Conservation (phyloP, 2,113 vertebrate genomes). For the Sinocyclocheilus anophthalmus region DNA sequence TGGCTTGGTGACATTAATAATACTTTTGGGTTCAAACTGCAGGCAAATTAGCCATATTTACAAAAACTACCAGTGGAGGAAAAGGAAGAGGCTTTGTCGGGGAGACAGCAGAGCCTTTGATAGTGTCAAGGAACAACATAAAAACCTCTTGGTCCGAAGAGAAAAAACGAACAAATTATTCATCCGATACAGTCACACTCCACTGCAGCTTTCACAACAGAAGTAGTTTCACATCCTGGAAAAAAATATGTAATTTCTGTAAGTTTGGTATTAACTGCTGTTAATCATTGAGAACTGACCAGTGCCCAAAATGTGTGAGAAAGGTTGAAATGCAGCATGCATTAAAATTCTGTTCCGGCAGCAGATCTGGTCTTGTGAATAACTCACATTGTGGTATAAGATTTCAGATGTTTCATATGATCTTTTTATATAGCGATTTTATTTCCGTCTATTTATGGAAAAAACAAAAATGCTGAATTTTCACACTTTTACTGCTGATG, state of each 20-base stretch:
- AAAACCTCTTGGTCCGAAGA: slow-evolving; percentile 13
- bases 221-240: slow-evolving; percentile 58
- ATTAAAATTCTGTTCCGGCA: slow-evolving; percentile 17
- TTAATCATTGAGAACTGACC: slow-evolving; percentile 57
- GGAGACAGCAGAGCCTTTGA: slow-evolving; percentile 24
- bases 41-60: slow-evolving; percentile 16
- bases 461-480: too few relatives aligned
- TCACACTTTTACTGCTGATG: too few relatives aligned
- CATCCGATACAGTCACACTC: slow-evolving; percentile 52
- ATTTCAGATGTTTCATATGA: not conserved
- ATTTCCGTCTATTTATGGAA: too few relatives aligned
- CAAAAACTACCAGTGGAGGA: not conserved
- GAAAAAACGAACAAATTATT: slow-evolving; percentile 48
- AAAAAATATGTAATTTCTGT: slow-evolving; percentile 60
- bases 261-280: slow-evolving; percentile 60
- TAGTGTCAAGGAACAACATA: slow-evolving; percentile 5
- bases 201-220: slow-evolving; percentile 51
- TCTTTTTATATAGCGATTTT: not conserved
- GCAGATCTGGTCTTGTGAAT: not conserved
- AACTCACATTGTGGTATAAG: too few relatives aligned
- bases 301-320: slow-evolving; percentile 48
- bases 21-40: not conserved
- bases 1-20: not conserved
- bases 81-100: slow-evolving; percentile 5
- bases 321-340: slow-evolving; percentile 33